Conservation (phyloP, 2,797 vertebrate genomes). For the Thalassophryne amazonica region DNA sequence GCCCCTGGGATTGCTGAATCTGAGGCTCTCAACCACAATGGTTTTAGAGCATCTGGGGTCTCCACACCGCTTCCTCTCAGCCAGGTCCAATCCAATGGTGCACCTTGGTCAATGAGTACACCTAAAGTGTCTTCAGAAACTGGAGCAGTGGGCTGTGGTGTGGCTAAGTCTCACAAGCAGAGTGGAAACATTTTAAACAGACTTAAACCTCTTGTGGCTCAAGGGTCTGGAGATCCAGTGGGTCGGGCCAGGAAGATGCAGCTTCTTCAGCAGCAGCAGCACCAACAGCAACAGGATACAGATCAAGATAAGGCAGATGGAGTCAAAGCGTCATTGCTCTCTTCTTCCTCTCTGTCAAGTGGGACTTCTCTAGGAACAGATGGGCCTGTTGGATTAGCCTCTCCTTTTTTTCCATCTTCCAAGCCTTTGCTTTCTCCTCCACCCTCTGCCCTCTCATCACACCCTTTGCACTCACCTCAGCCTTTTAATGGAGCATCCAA, state of each 20-base stretch:
- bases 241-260: conserved; percentile 81
- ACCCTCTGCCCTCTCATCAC: conserved; percentile 64
- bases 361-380: conserved; percentile 59
- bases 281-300: conserved; percentile 77
- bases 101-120: conserved; percentile 73
- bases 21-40: conserved; percentile 76
- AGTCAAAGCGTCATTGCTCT: conserved; percentile 64
- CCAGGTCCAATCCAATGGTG: conserved; percentile 78
- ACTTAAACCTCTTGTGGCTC: conserved; percentile 80
- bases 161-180: conserved; percentile 72
- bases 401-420: conserved; percentile 75
- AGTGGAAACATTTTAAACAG: conserved; percentile 80
- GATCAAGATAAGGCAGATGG: conserved; percentile 68
- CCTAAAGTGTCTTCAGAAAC: conserved; percentile 70
- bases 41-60: conserved; percentile 73
- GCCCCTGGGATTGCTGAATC: conserved; percentile 64
- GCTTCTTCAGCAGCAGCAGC: conserved; percentile 79
- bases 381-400: conserved; percentile 60
- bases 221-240: conserved; percentile 77
- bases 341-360: conserved; percentile 53
- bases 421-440: conserved; percentile 70
- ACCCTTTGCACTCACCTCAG: conserved; percentile 70
- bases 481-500: conserved; percentile 76
- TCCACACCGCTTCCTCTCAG: conserved; percentile 64
- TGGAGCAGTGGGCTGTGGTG: conserved; percentile 37